phyloP scores from a whole-genome alignment of 2,888 invertebrate species.

The Eupithecia dodoneata region DNA sequence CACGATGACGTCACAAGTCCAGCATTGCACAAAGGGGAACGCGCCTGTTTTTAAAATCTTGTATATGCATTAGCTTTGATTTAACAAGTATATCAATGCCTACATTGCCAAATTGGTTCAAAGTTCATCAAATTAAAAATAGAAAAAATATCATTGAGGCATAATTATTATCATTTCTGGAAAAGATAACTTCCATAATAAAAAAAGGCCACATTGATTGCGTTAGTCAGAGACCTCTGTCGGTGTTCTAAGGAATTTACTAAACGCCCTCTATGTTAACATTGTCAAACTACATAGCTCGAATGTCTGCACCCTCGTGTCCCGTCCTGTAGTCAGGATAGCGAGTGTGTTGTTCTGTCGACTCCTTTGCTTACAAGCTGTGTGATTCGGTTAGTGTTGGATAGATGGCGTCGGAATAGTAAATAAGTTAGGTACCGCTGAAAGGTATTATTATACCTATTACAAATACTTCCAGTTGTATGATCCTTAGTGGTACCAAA shows the following conservation, averaged over 20 bases:
- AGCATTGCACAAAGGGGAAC: too few relatives aligned
- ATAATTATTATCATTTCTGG: too few relatives aligned
- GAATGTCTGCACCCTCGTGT: background rate
- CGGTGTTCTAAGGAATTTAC: background rate
- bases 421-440: background rate
- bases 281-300: background rate
- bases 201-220: background rate
- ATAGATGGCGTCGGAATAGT: background rate
- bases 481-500: too few relatives aligned
- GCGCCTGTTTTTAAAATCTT: too few relatives aligned
- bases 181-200: too few relatives aligned
- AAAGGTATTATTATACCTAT: too few relatives aligned
- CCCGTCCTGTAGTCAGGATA: background rate
- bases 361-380: background rate
- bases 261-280: background rate
- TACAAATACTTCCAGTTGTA: too few relatives aligned
- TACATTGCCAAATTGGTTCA: too few relatives aligned
- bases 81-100: too few relatives aligned
- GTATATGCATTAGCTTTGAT: too few relatives aligned
- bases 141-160: background rate
- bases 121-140: too few relatives aligned
- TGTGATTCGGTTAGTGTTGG: background rate
- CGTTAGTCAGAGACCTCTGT: background rate
- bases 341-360: background rate
- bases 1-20: too few relatives aligned